Base-by-base conservation (phyloP, 2,113 vertebrate species). In the Lates calcarifer region DNA sequence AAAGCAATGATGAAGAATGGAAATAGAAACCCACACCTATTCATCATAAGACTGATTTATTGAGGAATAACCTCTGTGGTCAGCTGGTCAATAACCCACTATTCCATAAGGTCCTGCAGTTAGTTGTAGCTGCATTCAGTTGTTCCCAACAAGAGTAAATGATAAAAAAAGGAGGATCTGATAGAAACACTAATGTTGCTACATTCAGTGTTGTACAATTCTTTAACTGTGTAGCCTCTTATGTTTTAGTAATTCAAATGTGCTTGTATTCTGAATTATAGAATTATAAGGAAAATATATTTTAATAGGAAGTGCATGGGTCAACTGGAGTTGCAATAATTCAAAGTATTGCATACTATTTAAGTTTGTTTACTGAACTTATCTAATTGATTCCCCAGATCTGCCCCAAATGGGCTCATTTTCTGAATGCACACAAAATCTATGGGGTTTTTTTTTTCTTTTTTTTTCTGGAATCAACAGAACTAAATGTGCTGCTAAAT, bases 31-130 rank as follows among this genome's bases (percentile, higher is more conserved):
- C 51, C 47, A 57, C 58, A 47, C 43, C 9, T 77, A 85, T 88
- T 89, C 76, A 79, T 90, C 84, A 87, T 82, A 73, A 66, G 33
- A 47, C 86, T 86, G 86, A 90, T 90, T 84, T 88, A 88, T 87
- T 72, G 79, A 76, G 62, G 57, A 73, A 83, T 84, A 74, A 82
- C 79, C 65, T 77, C 45, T 62, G 51, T 29, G 71, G 67, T 83
- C 78, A 90, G 76, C 76, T 77, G 68, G 71, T 89, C 84, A 82
- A 92, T 91, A 91, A 78, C 68, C 87, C 82, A 66, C 70, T 56
- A 67, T 60, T 77, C 77, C 77, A 82, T 47, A 47, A 43, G 67
- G 73, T 71, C 4, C 33, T 56, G 73, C 47, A 66, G 65, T 79
- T 74, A 84, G 70, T 62, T 68, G 68, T 39, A 47, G 68, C 31